A percentile compares a stretch with the other conserved stretches of the same genome.
Conservation (phyloP, 2,113 vertebrate species). For the Melanerpes formicivorus region DNA sequence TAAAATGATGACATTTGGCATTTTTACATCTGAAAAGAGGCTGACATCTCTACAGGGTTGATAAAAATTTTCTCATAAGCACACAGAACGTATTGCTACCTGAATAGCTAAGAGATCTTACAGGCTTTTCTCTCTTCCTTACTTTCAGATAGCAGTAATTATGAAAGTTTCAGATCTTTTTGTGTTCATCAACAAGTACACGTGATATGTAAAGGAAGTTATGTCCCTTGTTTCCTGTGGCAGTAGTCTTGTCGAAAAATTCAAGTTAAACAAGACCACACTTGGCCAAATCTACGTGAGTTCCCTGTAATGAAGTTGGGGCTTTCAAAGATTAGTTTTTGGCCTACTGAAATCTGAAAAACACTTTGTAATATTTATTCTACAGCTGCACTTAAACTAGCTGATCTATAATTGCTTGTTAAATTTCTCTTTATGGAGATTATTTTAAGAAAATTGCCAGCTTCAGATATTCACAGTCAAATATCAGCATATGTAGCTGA, state of each 20-base stretch:
- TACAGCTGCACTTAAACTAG: constrained; percentile 5
- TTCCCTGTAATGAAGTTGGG: background rate
- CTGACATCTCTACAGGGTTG: background rate
- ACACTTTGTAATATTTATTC: constrained; percentile 33
- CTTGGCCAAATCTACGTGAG: background rate
- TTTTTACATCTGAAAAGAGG: background rate
- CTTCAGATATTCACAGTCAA: constrained; percentile 9
- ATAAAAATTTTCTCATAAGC: background rate
- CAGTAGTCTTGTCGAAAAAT: background rate
- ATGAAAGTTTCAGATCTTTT: background rate
- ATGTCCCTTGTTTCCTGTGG: background rate
- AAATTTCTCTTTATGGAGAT: constrained; percentile 21
- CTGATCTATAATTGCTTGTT: constrained; percentile 26
- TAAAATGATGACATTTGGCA: background rate
- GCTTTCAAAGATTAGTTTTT: constrained; percentile 1
- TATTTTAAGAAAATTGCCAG: constrained; percentile 47
- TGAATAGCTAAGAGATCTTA: background rate
- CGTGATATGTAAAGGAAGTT: background rate
- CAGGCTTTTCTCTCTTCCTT: background rate
- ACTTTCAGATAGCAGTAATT: background rate
- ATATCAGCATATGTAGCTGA: background rate
- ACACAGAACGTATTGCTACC: fast-evolving
- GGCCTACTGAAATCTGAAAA: background rate
- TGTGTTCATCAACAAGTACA: background rate
- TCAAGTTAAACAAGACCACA: background rate